Evolutionary conservation across 2,113 vertebrate species (phyloP), one percentile per base, ranked within the genome.

Genomic region (Cryptomyrus ogoouensis): DNA sequence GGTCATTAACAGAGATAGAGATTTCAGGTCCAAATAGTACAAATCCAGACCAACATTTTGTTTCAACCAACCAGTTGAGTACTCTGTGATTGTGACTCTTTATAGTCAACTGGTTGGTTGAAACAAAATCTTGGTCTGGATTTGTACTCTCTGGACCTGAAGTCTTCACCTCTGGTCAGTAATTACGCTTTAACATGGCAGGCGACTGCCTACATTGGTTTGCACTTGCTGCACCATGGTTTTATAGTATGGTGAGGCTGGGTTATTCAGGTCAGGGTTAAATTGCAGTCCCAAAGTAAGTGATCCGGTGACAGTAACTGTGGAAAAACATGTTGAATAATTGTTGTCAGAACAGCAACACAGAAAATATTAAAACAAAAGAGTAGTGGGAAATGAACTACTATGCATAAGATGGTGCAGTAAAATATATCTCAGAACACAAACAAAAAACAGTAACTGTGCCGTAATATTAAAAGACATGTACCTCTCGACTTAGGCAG

Each of bases 221-320:
- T 3, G 2, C 47, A 93, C 0, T 0, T 0, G 0, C 0, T 0
- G 0, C 0, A 19, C 10, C 12, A 90, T 89, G 0, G 0, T 0
- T 2, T 4, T 0, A 89, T 52, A 91, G 6, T 0, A 0, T 0
- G 0, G 0, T 4, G 50, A 2, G 2, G 0, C 0, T 21, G 24
- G 0, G 0, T 83, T 5, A 15, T 0, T 39, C 85, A 90, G 89
- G 0, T 0, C 0, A 0, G 0, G 0, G 90, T 0, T 66, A 88
- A 0, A 0, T 0, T 0, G 0, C 0, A 2, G 19, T 2, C 0
- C 0, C 0, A 93, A 13, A 7, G 0, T 39, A 4, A 93, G 0
- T 7, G 5, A 46, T 88, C 94, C 94, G 0, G 0, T 58, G 0
- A 94, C 3, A 0, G 1, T 12, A 15, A 94, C 94, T 95, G 80